phyloP scores from a whole-genome alignment of 2,113 vertebrate genomes.

The Atherinomorus stipes region DNA sequence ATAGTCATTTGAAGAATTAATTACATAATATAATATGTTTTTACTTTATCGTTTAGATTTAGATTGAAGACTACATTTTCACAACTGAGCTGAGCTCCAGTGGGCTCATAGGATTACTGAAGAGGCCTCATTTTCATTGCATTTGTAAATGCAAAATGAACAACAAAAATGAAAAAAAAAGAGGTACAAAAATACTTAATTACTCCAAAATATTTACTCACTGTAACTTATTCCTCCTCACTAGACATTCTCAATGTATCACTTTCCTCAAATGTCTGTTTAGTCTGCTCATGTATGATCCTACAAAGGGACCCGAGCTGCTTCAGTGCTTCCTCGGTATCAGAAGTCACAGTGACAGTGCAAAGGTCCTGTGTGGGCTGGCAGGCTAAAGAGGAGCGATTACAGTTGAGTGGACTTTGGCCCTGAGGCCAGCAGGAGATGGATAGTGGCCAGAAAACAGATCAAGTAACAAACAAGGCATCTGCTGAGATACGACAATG shows the following conservation, averaged over 20 bases:
- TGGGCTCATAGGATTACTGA: background rate
- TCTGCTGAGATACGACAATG: slow-evolving; percentile 6
- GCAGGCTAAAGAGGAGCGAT: slow-evolving; percentile 63
- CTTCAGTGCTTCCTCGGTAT: background rate
- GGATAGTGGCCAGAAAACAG: slow-evolving; percentile 43
- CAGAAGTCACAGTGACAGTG: slow-evolving; percentile 49
- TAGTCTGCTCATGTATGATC: background rate
- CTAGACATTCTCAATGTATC: slow-evolving; percentile 23
- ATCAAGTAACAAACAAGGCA: slow-evolving; percentile 51
- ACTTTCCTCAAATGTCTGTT: slow-evolving; percentile 17
- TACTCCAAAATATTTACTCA: too few species aligned
- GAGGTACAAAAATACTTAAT: background rate
- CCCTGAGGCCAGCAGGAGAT: slow-evolving; percentile 46
- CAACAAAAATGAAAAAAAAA: slow-evolving; percentile 1
- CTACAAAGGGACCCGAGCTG: slow-evolving; percentile 2
- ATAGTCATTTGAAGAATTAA: background rate
- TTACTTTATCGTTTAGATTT: background rate
- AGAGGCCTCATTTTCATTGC: background rate
- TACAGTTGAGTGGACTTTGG: slow-evolving; percentile 62
- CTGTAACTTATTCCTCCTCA: background rate
- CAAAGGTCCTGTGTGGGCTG: slow-evolving; percentile 66
- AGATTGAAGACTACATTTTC: background rate
- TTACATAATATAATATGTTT: background rate
- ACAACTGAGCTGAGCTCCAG: background rate
- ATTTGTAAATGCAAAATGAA: slow-evolving; percentile 9